Percentiles rank a stretch among this genome's conserved stretches.
Conservation (phyloP, 2,797 vertebrate genomes). For the Erethizon dorsatum region DNA sequence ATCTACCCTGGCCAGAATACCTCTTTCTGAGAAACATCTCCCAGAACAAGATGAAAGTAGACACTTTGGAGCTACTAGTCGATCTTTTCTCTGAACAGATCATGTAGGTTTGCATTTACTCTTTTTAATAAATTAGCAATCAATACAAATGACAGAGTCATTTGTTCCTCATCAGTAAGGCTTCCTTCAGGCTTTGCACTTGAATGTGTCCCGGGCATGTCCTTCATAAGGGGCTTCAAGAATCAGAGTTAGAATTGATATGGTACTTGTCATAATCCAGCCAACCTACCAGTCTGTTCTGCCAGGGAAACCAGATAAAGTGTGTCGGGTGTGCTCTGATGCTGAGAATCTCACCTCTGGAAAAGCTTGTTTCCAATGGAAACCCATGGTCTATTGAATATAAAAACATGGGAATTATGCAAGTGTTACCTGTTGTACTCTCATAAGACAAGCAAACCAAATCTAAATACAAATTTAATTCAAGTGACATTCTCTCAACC, state of each 20-base stretch:
- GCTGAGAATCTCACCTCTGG: not conserved
- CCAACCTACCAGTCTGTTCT: conserved; percentile 85
- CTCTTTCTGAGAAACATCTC: conserved; percentile 67
- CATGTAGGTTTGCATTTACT: conserved; percentile 61
- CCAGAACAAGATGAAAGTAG: conserved; percentile 89
- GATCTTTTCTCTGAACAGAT: conserved; percentile 84
- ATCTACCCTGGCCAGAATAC: conserved; percentile 48
- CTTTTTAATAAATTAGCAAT: conserved; percentile 89
- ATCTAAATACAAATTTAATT: not conserved
- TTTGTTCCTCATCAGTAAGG: conserved; percentile 92
- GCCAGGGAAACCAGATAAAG: not conserved
- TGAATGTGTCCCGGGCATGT: conserved; percentile 83
- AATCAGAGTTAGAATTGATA: conserved; percentile 88
- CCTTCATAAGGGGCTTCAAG: conserved; percentile 88
- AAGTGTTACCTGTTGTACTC: not conserved
- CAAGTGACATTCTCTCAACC: not conserved
- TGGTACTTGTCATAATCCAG: conserved; percentile 87
- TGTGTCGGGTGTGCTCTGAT: no score
- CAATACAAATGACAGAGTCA: conserved; percentile 93
- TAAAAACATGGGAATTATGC: not conserved
- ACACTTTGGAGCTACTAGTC: conserved; percentile 90
- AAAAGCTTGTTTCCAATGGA: not conserved
- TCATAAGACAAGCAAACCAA: not conserved
- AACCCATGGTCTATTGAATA: not conserved
- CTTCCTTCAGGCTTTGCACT: conserved; percentile 89